Conservation (phyloP, 2,888 invertebrate genomes). For the Philereme transversata region DNA sequence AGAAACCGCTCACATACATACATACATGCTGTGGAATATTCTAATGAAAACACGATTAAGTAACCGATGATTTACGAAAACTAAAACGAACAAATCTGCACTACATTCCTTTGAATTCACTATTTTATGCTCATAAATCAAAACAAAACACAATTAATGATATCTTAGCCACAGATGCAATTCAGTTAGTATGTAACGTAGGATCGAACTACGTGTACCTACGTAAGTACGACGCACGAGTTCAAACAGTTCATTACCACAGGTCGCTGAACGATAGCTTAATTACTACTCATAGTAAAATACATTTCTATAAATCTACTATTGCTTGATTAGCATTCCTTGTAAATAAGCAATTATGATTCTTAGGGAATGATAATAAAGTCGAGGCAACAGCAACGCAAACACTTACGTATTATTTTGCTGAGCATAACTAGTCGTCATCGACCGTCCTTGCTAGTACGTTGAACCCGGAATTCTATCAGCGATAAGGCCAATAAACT, state of each 20-base stretch:
- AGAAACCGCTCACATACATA: neutral
- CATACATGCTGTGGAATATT: neutral
- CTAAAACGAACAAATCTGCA: constrained; percentile 8
- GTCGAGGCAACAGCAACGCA: constrained; percentile 34
- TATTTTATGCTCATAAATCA: constrained; percentile 21
- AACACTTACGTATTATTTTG: constrained; percentile 49
- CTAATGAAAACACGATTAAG: neutral
- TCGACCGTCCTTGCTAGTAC: constrained; percentile 73
- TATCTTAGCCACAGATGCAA: neutral
- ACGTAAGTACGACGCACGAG: constrained; percentile 28
- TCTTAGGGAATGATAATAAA: constrained; percentile 36
- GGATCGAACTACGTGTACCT: constrained; percentile 23
- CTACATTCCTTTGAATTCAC: constrained; percentile 17
- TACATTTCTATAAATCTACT: constrained; percentile 42
- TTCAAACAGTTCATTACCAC: constrained; percentile 37
- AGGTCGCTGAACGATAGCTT: constrained; percentile 54
- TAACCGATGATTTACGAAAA: neutral
- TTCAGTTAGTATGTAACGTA: constrained; percentile 3
- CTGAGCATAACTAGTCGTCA: constrained; percentile 49
- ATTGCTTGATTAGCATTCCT: constrained; percentile 27
- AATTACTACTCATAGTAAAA: constrained; percentile 54
- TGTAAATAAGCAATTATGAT: constrained; percentile 36
- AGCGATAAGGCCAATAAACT: constrained; percentile 61
- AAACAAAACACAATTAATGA: constrained; percentile 26
- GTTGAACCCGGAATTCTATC: constrained; percentile 74